Base-by-base conservation (phyloP, 2,888 invertebrate species). In the Gryllus longicercus region DNA sequence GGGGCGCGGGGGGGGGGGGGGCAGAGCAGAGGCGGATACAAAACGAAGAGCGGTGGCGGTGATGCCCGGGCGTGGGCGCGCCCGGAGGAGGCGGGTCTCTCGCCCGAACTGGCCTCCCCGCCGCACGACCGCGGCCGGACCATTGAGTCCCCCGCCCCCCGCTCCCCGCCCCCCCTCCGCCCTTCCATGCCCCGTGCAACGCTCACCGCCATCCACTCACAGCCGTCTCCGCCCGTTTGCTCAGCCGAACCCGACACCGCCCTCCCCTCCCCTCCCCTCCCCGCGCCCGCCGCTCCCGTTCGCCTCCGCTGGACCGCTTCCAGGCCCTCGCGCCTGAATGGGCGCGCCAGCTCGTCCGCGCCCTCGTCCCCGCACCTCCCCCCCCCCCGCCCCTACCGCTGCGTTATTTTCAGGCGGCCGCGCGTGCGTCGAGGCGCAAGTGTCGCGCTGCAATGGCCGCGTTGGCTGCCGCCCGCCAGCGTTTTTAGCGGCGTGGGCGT, bases 391-490 rank as follows among this genome's bases (percentile, higher is more conserved):
- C 51, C 12, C 63, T n/a, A n/a, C n/a, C n/a, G n/a, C n/a, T n/a
- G 63, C n/a, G 63, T 63, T 63, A 63, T 63, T 63, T 63, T 63
- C n/a, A 8, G 63, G 63, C 63, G 63, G n/a, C 11, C 63, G 63
- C 63, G n/a, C 63, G n/a, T 63, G n/a, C 63, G 16, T 14, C 63
- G n/a, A 14, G n/a, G 14, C 63, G 63, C n/a, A 63, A 11, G 14
- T 63, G 63, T 63, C 63, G 63, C 63, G 63, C 63, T 63, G 63
- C 63, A 63, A 63, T 63, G 63, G 63, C 63, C 63, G 63, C n/a
- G 16, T 63, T 63, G 63, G n/a, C 63, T 12, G 63, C 63, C n/a
- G 63, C n/a, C 8, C n/a, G 12, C 63, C 63, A 12, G 63, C 63
- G n/a, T 18, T 63, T 63, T 38, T 38, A 38, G 38, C 38, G 38